These are phyloP conservation scores for Holothuria leucospilota DNA, from an alignment of 53 echinoderm and acorn worm species.

Conservation along the genomic window DNA sequence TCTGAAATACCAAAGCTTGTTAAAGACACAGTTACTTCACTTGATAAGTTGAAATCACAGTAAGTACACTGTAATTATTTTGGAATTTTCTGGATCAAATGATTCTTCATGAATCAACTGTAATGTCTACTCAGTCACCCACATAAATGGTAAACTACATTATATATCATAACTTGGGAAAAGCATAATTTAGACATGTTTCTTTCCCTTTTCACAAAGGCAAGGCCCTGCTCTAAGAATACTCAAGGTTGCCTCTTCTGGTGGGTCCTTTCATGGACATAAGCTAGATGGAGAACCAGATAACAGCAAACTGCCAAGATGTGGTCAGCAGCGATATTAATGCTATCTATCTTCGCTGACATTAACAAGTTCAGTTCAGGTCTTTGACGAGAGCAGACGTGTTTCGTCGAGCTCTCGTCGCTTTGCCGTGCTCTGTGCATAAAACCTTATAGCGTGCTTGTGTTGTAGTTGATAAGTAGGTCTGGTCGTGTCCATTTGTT, in stretches of 20 bases:
- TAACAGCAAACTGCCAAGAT: not conserved
- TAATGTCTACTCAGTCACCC: not conserved
- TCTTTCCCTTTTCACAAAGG: not conserved
- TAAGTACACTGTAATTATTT: not conserved
- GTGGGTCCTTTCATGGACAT: conserved; percentile 4
- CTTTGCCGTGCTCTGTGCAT: too few relatives aligned
- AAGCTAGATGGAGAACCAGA: conserved; percentile 14
- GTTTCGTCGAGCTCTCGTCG: too few relatives aligned
- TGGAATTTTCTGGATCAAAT: not conserved
- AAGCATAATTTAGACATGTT: not conserved
- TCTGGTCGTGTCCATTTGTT: too few relatives aligned
- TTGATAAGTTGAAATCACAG: not conserved
- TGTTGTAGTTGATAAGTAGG: too few relatives aligned
- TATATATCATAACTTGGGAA: not conserved
- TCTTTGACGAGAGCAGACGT: too few relatives aligned
- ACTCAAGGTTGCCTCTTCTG: not conserved
- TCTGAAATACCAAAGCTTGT: too few relatives aligned
- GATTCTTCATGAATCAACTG: not conserved
- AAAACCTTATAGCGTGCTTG: too few relatives aligned
- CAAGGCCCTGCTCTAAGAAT: not conserved
- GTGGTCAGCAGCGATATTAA: not conserved
- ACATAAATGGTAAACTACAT: not conserved
- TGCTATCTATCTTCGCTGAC: not conserved
- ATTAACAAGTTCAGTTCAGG: too few relatives aligned
- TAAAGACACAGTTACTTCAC: too few relatives aligned